phyloP scores from a whole-genome alignment of 92 coral and sea anemone genomes.

The Pocillopora meandrina region DNA sequence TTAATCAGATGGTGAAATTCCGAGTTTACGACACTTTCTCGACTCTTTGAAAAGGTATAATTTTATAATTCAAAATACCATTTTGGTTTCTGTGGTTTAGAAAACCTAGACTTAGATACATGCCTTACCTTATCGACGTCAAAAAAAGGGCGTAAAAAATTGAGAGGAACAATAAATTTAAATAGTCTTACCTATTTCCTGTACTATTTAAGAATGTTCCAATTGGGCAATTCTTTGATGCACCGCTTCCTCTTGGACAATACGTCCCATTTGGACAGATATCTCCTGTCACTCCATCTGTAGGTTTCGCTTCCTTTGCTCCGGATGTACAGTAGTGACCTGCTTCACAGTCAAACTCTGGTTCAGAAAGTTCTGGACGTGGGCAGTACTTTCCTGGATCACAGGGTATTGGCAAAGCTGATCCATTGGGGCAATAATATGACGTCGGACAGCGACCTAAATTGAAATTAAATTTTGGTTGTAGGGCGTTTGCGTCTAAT shows the following conservation, averaged over 20 bases:
- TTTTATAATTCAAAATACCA: too few species aligned
- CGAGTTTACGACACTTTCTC: neutral
- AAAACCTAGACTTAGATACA: too few species aligned
- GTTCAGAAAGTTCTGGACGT: slow-evolving; percentile 63
- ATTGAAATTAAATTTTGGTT: neutral
- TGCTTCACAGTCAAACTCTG: slow-evolving; percentile 88
- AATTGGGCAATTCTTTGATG: slow-evolving; percentile 73
- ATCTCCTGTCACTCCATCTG: slow-evolving; percentile 78
- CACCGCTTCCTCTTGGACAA: slow-evolving; percentile 87
- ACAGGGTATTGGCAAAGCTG: slow-evolving; percentile 77
- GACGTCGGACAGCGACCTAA: slow-evolving; percentile 82
- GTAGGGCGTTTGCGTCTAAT: neutral
- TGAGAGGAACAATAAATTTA: neutral
- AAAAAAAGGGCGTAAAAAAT: neutral
- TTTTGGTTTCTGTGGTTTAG: too few species aligned
- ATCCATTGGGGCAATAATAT: slow-evolving; percentile 91
- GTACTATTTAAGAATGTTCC: slow-evolving; percentile 94
- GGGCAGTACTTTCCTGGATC: slow-evolving; percentile 90
- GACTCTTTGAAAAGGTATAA: neutral
- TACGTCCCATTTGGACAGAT: slow-evolving; percentile 87
- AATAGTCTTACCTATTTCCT: slow-evolving; percentile 74
- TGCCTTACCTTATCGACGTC: too few species aligned
- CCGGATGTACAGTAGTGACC: slow-evolving; percentile 80
- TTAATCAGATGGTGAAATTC: neutral
- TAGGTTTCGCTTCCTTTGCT: slow-evolving; percentile 74